A percentile compares a stretch with the other conserved stretches of the same genome.
Evolutionary conservation across 2,888 invertebrate species (phyloP).

Genomic region (Ophonus ardosiacus): DNA sequence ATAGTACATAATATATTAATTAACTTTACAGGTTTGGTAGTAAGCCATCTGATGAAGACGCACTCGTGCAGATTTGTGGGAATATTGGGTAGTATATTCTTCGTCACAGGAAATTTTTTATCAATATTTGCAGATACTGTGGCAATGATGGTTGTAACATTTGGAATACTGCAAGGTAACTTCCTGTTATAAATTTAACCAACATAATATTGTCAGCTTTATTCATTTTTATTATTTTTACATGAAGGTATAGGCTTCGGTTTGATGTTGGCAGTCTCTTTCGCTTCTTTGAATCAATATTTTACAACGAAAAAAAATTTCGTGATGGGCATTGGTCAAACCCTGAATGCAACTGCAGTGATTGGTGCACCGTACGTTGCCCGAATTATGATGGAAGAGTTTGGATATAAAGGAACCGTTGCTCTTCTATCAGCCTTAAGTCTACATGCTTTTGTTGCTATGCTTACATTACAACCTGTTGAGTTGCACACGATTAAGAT

Average conservation of each 20-base stretch:
- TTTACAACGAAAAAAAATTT: slow-evolving; percentile 82
- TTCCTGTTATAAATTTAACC: background rate
- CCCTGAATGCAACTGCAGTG: slow-evolving; percentile 81
- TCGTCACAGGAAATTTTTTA: slow-evolving; percentile 79
- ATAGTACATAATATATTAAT: background rate
- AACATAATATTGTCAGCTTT: background rate
- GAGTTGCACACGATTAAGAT: slow-evolving; percentile 82
- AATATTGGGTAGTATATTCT: slow-evolving; percentile 79
- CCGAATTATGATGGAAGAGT: slow-evolving; percentile 79
- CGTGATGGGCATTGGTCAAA: slow-evolving; percentile 84
- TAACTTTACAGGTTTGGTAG: slow-evolving; percentile 79
- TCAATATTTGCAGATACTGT: slow-evolving; percentile 81
- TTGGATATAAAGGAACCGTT: slow-evolving; percentile 84
- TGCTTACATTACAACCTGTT: slow-evolving; percentile 84
- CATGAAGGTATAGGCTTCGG: slow-evolving; percentile 81
- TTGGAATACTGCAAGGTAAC: slow-evolving; percentile 80
- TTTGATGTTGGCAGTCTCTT: slow-evolving; percentile 82
- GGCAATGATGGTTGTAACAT: slow-evolving; percentile 79
- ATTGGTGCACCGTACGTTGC: slow-evolving; percentile 82
- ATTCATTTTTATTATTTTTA: background rate
- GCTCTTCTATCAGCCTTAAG: slow-evolving; percentile 81
- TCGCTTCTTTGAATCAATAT: slow-evolving; percentile 83
- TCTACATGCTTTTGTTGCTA: slow-evolving; percentile 81
- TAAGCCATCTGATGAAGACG: slow-evolving; percentile 80
- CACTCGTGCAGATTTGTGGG: slow-evolving; percentile 82